Percentiles rank a stretch among this genome's conserved stretches.
phyloP scores from a whole-genome alignment of 2,888 invertebrate species.

The Microchrysa polita region DNA sequence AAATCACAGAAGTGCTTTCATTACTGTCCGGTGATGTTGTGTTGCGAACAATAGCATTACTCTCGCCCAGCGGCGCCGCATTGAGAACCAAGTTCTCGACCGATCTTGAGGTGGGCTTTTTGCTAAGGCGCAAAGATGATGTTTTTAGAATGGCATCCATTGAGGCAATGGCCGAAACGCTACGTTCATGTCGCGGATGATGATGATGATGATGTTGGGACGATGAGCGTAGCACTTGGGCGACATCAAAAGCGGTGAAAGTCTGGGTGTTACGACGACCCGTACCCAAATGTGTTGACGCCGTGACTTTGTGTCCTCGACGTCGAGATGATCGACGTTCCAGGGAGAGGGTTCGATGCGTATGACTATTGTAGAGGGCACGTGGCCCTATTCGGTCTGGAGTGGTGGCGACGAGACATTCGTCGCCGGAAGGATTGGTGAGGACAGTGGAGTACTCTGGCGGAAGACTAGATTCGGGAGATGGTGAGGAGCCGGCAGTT shows the following conservation, averaged over 20 bases:
- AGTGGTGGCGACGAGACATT: background rate
- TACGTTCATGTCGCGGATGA: constrained; percentile 50
- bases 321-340: constrained; percentile 52
- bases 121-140: constrained; percentile 46
- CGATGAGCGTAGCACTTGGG: constrained; percentile 60
- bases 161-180: constrained; percentile 50
- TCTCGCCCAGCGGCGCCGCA: constrained; percentile 60
- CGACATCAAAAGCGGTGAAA: constrained; percentile 61
- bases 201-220: constrained; percentile 20
- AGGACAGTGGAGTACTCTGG: constrained; percentile 58
- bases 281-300: constrained; percentile 43
- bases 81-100: constrained; percentile 61
- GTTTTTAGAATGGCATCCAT: constrained; percentile 50
- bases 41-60: constrained; percentile 55
- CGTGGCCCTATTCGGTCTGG: constrained; percentile 55
- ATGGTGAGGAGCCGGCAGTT: constrained; percentile 34
- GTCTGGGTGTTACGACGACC: constrained; percentile 37
- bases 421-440: constrained; percentile 53
- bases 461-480: constrained; percentile 56
- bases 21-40: constrained; percentile 20
- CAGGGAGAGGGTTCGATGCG: constrained; percentile 57
- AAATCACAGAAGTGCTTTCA: constrained; percentile 62
- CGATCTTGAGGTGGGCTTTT: constrained; percentile 55
- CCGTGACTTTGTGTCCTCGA: constrained; percentile 33
- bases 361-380: constrained; percentile 52